Conservation (phyloP, 2,797 vertebrate species). For the Phylloscopus collybita region DNA sequence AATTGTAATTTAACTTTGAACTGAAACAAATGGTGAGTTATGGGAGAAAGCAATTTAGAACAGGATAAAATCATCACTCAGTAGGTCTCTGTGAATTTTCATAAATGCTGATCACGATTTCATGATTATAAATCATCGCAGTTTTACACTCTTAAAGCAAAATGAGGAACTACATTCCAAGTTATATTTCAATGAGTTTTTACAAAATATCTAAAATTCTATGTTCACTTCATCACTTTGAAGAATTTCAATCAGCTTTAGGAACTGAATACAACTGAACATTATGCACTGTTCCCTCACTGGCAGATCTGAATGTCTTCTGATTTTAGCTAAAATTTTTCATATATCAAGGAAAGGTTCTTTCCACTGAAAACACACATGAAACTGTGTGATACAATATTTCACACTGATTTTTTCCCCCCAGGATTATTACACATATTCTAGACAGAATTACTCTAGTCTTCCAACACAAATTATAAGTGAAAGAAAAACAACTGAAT, state of each 20-base stretch:
- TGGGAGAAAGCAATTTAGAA: not conserved
- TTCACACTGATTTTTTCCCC: not conserved
- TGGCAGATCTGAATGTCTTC: not conserved
- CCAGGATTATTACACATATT: not conserved
- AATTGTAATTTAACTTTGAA: not conserved
- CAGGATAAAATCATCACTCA: not conserved
- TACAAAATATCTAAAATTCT: not conserved
- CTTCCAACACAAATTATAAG: not conserved
- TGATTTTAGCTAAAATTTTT: not conserved
- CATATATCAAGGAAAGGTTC: not conserved
- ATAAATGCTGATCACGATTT: not conserved
- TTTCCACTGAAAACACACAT: not conserved
- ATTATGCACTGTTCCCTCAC: not conserved
- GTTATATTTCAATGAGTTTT: not conserved
- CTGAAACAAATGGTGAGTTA: constrained; percentile 5
- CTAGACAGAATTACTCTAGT: not conserved
- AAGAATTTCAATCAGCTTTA: not conserved
- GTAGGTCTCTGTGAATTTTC: not conserved
- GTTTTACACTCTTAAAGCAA: not conserved
- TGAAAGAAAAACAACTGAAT: not conserved
- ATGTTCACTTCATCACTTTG: not conserved
- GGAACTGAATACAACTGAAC: not conserved
- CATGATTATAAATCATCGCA: not conserved
- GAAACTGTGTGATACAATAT: not conserved
- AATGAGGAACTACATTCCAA: not conserved